Base-by-base conservation (phyloP, 2,888 invertebrate genomes). In the Catonia carolina region DNA sequence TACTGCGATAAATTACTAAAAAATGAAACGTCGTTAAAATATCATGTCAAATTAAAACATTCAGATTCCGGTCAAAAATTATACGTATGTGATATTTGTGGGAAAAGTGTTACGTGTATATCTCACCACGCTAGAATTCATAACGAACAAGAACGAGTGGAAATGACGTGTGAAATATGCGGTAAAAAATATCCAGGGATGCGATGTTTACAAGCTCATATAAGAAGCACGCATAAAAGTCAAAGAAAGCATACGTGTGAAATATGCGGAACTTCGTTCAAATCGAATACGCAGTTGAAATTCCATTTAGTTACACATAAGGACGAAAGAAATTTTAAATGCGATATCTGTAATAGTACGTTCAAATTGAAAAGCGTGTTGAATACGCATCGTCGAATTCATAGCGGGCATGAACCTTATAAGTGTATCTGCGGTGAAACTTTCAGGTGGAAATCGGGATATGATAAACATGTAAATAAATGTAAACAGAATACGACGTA, bases 111-210 rank as follows among this genome's bases (percentile, higher is more conserved):
- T 37, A 41, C 20, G 12, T 20, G 20, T 15, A 41, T 41, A 15
- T 37, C 41, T 2, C 39, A 41, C 31, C 14, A 15, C 10, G 27
- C 14, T 20, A 31, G 31, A 22, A 27, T 53, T 4, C 27, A 27
- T 27, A 27, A 4, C 4, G 27, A 27, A 27, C 27, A 27, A 6
- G 8, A 27, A 4, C 4, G 27, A 6, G 27, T 8, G 4, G n/a
- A n/a, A n/a, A n/a, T n/a, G n/a, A 27, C 27, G 15, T 53, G 53
- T 53, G 53, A 53, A 15, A 53, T 53, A 8, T 53, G 53, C 12
- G 53, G 53, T 5, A 53, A 53, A 23, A 41, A 23, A 31, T 53
- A 20, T 23, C 8, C 27, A 27, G 41, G n/a, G 2, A 39, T 15
- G 7, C 14, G 27, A 27, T 6, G 8, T 27, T 27, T 27, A 27